These are phyloP conservation scores for Heliconius hewitsoni DNA, from an alignment of 1,140 invertebrate genomes.

Conservation along the genomic window DNA sequence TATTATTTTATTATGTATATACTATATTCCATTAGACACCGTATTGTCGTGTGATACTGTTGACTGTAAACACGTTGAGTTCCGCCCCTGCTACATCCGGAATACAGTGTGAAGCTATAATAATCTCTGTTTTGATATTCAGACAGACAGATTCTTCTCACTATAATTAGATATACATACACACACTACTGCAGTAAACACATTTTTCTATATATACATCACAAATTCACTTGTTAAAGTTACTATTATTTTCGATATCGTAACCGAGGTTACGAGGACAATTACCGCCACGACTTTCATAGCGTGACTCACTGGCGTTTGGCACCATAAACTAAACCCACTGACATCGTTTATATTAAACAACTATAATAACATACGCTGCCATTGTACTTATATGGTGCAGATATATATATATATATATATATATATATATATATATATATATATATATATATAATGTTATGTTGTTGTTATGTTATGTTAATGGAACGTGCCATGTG, in stretches of 20 bases:
- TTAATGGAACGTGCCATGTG: too few species aligned
- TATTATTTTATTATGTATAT: not conserved
- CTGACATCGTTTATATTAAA: constrained; percentile 4
- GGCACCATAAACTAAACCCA: constrained; percentile 10
- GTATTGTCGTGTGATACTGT: too few species aligned
- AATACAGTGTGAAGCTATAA: not conserved
- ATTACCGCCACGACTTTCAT: not conserved
- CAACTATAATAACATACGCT: not conserved
- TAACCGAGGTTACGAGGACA: constrained; percentile 3
- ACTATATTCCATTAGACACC: too few species aligned
- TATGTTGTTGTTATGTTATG: too few species aligned
- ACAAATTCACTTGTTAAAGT: constrained; percentile 1
- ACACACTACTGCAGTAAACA: too few species aligned
- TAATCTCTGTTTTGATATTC: too few species aligned
- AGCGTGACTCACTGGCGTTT: constrained; percentile 5
- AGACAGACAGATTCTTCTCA: too few species aligned
- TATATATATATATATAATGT: not conserved
- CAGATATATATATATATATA: not conserved
- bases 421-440: too few species aligned
- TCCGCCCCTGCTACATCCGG: too few species aligned
- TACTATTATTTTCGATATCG: not conserved
- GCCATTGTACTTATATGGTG: not conserved
- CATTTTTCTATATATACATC: not conserved
- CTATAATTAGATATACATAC: too few species aligned
- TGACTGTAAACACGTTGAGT: too few species aligned